phyloP scores from a whole-genome alignment of 2,888 invertebrate genomes.

The Mellilla xanthometata region DNA sequence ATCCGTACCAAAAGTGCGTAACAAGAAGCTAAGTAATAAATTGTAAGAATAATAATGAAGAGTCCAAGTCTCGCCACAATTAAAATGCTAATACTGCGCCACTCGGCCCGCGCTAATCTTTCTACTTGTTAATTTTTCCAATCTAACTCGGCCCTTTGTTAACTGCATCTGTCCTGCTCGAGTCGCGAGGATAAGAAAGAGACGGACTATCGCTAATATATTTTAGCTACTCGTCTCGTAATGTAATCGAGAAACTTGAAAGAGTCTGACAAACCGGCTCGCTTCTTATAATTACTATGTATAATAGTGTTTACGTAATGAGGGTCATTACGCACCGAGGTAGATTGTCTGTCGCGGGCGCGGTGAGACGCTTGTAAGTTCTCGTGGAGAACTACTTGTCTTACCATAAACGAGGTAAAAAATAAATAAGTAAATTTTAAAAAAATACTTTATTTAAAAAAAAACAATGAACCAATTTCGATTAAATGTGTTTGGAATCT shows the following conservation, averaged over 20 bases:
- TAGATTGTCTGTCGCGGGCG: too few species aligned
- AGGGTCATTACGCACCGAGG: too few species aligned
- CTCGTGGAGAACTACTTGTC: too few species aligned
- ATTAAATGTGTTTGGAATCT: too few species aligned
- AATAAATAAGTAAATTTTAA: too few species aligned
- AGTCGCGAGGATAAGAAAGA: slow-evolving; percentile 35
- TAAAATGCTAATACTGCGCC: slow-evolving; percentile 63
- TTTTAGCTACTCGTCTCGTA: slow-evolving; percentile 24
- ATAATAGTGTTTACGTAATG: not conserved
- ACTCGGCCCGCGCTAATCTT: slow-evolving; percentile 54
- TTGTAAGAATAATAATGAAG: slow-evolving; percentile 44
- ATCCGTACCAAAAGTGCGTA: slow-evolving; percentile 9
- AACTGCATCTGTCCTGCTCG: slow-evolving; percentile 42
- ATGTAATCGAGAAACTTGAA: slow-evolving; percentile 27
- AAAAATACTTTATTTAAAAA: too few species aligned
- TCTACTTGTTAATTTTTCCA: slow-evolving; percentile 62
- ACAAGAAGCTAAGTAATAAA: slow-evolving; percentile 40
- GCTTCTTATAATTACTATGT: slow-evolving; percentile 5
- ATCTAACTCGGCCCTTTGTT: slow-evolving; percentile 55
- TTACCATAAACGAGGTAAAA: too few species aligned
- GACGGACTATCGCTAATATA: slow-evolving; percentile 28
- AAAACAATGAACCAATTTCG: too few species aligned
- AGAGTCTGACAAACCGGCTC: slow-evolving; percentile 6
- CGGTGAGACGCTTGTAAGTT: too few species aligned
- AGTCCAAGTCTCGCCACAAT: slow-evolving; percentile 47